phyloP scores from a whole-genome alignment of 2,888 invertebrate genomes.

The Acronicta alni region DNA sequence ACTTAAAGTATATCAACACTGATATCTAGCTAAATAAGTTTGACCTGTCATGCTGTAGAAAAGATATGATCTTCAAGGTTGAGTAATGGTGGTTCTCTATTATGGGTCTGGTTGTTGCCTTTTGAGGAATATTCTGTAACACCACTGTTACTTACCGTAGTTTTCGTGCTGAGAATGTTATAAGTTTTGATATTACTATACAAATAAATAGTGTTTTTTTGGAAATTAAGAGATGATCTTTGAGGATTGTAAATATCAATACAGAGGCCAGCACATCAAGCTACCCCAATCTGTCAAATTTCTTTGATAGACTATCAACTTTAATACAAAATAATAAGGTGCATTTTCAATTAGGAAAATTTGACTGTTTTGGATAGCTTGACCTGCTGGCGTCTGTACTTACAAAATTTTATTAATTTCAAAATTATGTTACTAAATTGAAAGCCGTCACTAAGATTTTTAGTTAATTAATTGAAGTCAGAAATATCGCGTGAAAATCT shows the following conservation, averaged over 20 bases:
- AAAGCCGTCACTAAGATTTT: slow-evolving; percentile 18
- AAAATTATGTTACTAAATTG: slow-evolving; percentile 3
- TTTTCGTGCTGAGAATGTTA: slow-evolving; percentile 41
- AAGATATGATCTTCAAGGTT: slow-evolving; percentile 27
- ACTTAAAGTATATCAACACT: slow-evolving; percentile 30
- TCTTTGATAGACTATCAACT: no score
- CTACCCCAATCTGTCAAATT: no score
- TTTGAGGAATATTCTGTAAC: slow-evolving; percentile 45
- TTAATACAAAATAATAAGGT: no score
- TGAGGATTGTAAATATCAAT: no score
- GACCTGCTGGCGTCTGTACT: no score
- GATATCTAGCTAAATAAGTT: slow-evolving; percentile 37
- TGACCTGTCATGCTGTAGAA: slow-evolving; percentile 40
- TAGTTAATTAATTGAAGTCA: slow-evolving; percentile 24
- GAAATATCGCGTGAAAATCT: slow-evolving; percentile 34
- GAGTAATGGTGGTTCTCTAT: slow-evolving; percentile 27
- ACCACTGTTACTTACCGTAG: slow-evolving; percentile 29
- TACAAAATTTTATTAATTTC: neutral
- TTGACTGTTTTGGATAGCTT: no score
- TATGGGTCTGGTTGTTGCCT: slow-evolving; percentile 38
- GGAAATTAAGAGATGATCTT: no score
- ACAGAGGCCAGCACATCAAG: no score
- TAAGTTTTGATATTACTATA: neutral
- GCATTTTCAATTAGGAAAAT: no score
- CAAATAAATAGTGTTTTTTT: no score